These are phyloP conservation scores for Gobio gobio DNA, from an alignment of 2,113 vertebrate genomes.

Conservation along the genomic window DNA sequence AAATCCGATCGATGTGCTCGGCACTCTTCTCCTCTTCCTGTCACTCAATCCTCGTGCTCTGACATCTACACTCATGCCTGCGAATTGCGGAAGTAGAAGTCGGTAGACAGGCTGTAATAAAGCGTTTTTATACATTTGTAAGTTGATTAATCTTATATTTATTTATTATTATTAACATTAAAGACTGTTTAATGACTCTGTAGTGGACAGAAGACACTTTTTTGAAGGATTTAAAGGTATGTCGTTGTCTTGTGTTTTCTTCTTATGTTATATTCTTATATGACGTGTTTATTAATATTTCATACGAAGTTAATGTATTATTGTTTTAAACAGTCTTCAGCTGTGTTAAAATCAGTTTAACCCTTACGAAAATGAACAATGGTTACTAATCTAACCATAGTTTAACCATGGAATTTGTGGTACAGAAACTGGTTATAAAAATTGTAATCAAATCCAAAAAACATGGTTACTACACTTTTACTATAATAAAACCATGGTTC, in stretches of 20 bases:
- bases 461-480: no score
- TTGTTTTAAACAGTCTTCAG: neutral
- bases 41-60: neutral
- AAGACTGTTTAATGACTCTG: neutral
- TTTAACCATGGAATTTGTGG: no score
- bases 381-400: no score
- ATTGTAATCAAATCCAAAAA: no score
- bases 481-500: no score
- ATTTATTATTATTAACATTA: neutral
- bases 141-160: neutral
- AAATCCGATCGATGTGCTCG: conserved; percentile 20
- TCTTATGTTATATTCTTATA: neutral
- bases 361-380: no score
- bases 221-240: conserved; percentile 14
- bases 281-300: neutral
- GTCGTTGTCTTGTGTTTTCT: neutral
- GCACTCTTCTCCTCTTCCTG: neutral
- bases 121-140: neutral
- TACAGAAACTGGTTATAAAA: no score
- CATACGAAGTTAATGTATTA: neutral
- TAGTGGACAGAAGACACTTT: neutral
- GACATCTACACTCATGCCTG: neutral
- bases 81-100: neutral
- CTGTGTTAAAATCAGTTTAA: neutral
- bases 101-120: neutral